Conservation (phyloP, 1,140 invertebrate genomes). For the Pissodes strobi region DNA sequence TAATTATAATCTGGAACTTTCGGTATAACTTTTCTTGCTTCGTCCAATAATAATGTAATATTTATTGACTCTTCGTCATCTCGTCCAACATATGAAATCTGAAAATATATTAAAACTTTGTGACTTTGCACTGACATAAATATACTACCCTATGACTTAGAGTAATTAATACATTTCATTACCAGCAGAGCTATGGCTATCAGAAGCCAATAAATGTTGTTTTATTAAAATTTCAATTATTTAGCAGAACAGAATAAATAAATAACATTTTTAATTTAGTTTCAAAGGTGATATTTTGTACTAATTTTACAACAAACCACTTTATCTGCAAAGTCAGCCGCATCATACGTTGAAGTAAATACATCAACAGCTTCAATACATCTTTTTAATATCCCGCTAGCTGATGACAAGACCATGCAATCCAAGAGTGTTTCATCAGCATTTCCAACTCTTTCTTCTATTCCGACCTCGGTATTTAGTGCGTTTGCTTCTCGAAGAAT, state of each 20-base stretch:
- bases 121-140: too few relatives aligned
- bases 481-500: slow-evolving; percentile 53
- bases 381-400: slow-evolving; percentile 56
- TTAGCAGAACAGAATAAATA: too few relatives aligned
- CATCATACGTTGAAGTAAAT: slow-evolving; percentile 57
- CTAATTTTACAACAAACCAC: slow-evolving; percentile 49
- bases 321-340: slow-evolving; percentile 52
- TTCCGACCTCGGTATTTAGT: slow-evolving; percentile 51
- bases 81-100: slow-evolving; percentile 39
- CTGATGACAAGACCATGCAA: slow-evolving; percentile 56
- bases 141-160: too few relatives aligned
- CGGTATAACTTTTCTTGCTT: slow-evolving; percentile 43
- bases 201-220: too few relatives aligned
- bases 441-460: slow-evolving; percentile 55
- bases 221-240: too few relatives aligned
- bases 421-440: slow-evolving; percentile 59
- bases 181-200: too few relatives aligned
- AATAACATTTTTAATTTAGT: too few relatives aligned
- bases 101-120: not conserved
- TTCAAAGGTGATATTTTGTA: too few relatives aligned
- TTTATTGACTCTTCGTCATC: slow-evolving; percentile 38
- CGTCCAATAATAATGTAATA: slow-evolving; percentile 48
- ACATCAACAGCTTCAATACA: slow-evolving; percentile 57
- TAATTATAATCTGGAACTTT: slow-evolving; percentile 48
- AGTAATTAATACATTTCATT: too few relatives aligned